Evolutionary conservation across 1,140 invertebrate species (phyloP).

Genomic region (Nasonia giraulti): DNA sequence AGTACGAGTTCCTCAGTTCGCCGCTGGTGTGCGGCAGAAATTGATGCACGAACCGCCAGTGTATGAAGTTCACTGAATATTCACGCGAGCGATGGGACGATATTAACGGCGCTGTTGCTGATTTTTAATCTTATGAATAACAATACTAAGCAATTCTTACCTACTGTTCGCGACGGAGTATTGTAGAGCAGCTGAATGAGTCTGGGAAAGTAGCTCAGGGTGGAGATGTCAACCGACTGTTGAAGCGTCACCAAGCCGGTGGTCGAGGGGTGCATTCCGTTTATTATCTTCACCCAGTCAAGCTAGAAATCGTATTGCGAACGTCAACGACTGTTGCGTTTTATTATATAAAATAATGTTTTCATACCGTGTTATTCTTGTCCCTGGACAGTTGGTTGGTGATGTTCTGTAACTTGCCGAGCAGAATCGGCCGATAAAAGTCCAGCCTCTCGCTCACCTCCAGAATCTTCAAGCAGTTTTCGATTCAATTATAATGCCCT

Average conservation of each 20-base stretch:
- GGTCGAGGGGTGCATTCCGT: background rate
- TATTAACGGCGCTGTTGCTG: too few species aligned
- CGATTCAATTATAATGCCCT: background rate
- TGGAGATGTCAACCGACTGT: background rate
- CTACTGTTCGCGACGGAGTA: background rate
- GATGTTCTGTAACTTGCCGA: conserved; percentile 25
- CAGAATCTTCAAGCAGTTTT: conserved; percentile 10
- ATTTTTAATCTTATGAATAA: background rate
- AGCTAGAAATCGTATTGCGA: background rate
- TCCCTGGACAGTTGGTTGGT: background rate
- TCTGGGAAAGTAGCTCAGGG: conserved; percentile 10
- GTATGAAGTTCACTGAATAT: conserved; percentile 33
- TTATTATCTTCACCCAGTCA: conserved; percentile 32
- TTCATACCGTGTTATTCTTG: background rate
- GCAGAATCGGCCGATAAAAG: background rate
- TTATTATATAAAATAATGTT: background rate
- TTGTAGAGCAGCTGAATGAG: background rate
- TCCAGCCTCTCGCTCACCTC: conserved; percentile 14
- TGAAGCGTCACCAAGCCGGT: background rate
- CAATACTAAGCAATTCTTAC: background rate
- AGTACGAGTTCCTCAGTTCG: background rate
- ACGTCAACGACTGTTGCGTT: background rate
- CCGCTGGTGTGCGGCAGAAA: conserved; percentile 18
- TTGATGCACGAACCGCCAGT: conserved; percentile 36
- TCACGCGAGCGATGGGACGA: background rate